Conservation (phyloP, 2,113 vertebrate genomes). For the Chaetura pelagica region DNA sequence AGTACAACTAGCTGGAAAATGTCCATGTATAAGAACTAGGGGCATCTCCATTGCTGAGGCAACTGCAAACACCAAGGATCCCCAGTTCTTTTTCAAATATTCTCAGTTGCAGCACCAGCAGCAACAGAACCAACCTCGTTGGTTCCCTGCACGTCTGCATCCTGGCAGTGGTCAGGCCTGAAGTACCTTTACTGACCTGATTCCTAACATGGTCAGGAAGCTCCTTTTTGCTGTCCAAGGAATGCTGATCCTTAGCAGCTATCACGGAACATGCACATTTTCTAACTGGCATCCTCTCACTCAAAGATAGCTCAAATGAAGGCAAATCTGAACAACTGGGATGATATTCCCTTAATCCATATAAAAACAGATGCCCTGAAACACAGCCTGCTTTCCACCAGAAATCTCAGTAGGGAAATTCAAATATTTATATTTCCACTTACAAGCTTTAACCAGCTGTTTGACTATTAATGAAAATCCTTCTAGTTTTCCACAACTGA, state of each 20-base stretch:
- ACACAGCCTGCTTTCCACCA: not conserved
- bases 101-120: not conserved
- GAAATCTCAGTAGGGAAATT: not conserved
- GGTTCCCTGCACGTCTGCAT: not conserved
- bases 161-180: not conserved
- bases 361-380: not conserved
- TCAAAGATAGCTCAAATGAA: not conserved
- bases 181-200: too few relatives aligned
- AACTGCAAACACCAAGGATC: not conserved
- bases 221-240: not conserved
- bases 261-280: not conserved
- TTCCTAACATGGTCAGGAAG: not conserved
- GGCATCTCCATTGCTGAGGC: not conserved
- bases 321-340: not conserved
- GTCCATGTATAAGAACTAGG: not conserved
- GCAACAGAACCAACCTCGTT: not conserved
- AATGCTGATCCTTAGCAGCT: not conserved
- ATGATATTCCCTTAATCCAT: not conserved
- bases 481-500: slow-evolving; percentile 15
- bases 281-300: not conserved
- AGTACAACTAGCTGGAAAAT: not conserved
- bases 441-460: not conserved
- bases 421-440: slow-evolving; percentile 9
- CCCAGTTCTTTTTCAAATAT: not conserved
- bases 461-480: slow-evolving; percentile 19